Evolutionary conservation across 2,113 vertebrate species (phyloP).

Genomic region (Neotoma lepida): DNA sequence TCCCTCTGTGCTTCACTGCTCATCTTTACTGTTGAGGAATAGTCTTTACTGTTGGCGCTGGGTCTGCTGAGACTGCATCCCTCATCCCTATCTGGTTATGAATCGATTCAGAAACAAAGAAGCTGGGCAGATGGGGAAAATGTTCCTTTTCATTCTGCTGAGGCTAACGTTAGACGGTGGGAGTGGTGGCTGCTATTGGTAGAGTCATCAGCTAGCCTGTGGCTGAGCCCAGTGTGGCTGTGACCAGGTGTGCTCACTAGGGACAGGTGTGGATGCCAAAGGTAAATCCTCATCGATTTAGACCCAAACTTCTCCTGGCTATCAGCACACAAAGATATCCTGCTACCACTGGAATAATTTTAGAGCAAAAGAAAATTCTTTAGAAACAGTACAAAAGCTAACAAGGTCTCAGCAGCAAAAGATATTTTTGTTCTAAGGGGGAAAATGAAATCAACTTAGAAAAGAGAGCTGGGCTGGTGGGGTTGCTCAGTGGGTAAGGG

Average conservation of each 20-base stretch:
- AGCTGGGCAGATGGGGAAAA: not conserved
- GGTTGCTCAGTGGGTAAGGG: too few species aligned
- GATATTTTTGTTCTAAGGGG: not conserved
- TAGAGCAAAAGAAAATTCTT: constrained; percentile 37
- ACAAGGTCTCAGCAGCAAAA: constrained; percentile 59
- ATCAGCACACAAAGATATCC: constrained; percentile 50
- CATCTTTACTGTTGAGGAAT: not conserved
- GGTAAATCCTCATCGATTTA: constrained; percentile 37
- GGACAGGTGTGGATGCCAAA: not conserved
- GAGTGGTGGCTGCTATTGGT: too few species aligned
- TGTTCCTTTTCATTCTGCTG: not conserved
- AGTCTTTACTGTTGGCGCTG: not conserved
- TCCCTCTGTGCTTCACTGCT: not conserved
- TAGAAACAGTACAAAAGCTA: constrained; percentile 24
- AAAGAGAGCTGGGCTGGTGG: not conserved
- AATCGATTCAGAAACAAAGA: not conserved
- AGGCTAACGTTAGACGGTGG: not conserved
- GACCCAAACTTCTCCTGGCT: constrained; percentile 41
- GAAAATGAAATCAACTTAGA: not conserved
- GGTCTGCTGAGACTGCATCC: not conserved
- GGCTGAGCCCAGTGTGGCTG: not conserved
- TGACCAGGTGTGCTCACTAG: not conserved
- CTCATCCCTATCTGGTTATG: not conserved
- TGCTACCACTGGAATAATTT: not conserved
- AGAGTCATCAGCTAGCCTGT: too few species aligned